phyloP scores from a whole-genome alignment of 2,113 vertebrate genomes.

The Pogonocichla stellata region DNA sequence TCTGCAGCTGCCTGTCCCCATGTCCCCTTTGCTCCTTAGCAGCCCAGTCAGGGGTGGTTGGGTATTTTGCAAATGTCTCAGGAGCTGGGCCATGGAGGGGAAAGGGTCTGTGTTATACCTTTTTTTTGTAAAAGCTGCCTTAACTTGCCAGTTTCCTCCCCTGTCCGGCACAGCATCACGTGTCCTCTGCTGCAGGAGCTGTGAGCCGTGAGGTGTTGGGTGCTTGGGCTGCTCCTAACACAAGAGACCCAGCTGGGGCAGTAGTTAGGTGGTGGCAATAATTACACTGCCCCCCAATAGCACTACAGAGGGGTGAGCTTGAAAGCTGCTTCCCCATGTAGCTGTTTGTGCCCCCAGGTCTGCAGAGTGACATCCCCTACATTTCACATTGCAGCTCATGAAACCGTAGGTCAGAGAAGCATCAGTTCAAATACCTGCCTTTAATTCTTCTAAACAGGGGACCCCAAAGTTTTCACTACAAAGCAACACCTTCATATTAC shows the following conservation, averaged over 20 bases:
- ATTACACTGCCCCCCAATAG: background rate
- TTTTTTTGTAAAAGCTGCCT: background rate
- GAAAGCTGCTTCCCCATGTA: rapidly evolving
- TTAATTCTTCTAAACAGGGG: background rate
- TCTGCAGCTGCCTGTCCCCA: background rate
- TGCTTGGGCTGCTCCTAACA: background rate
- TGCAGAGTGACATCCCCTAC: background rate
- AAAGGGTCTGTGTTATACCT: background rate
- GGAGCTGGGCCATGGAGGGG: rapidly evolving
- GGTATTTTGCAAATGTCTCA: background rate
- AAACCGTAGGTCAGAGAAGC: background rate
- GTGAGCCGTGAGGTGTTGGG: rapidly evolving
- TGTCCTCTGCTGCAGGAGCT: background rate
- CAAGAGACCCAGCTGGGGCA: background rate
- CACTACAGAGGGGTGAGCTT: background rate
- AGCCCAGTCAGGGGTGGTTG: rapidly evolving
- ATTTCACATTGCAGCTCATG: background rate
- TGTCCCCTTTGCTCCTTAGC: background rate
- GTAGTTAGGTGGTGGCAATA: rapidly evolving
- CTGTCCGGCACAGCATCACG: rapidly evolving
- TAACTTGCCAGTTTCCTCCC: background rate
- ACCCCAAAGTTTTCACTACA: background rate
- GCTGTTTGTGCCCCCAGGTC: background rate
- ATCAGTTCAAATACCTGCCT: background rate
- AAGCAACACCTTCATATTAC: background rate